Percentiles rank a stretch among this genome's conserved stretches.
phyloP scores from a whole-genome alignment of 53 echinoderm and acorn worm genomes.

The Arbacia lixula region DNA sequence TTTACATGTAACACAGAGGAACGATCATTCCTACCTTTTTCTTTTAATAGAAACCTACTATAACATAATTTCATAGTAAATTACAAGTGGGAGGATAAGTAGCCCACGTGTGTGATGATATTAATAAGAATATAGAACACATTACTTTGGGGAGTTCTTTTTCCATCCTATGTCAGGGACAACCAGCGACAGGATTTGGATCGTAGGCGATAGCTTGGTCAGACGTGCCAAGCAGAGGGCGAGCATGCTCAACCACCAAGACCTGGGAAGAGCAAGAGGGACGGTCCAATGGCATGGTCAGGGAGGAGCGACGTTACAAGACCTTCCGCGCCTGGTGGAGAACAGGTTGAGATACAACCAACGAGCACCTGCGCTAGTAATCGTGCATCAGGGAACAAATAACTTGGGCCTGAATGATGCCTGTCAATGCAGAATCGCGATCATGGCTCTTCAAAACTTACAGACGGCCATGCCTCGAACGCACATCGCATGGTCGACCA shows the following conservation, averaged over 20 bases:
- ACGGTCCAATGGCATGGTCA: slow-evolving; percentile 1
- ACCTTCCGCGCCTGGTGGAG: too few relatives aligned
- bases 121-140: too few relatives aligned
- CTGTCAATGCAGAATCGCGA: neutral
- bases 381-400: neutral
- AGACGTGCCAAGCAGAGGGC: neutral
- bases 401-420: slow-evolving; percentile 11
- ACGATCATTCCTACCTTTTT: too few relatives aligned
- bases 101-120: too few relatives aligned
- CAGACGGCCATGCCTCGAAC: neutral
- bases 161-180: neutral
- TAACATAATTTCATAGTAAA: too few relatives aligned
- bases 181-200: slow-evolving; percentile 6
- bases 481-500: slow-evolving; percentile 2
- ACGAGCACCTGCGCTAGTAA: neutral
- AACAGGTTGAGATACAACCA: too few relatives aligned
- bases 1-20: too few relatives aligned
- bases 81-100: too few relatives aligned
- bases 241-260: neutral
- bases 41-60: too few relatives aligned
- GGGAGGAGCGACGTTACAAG: too few relatives aligned
- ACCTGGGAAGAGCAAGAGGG: neutral
- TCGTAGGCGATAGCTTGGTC: slow-evolving; percentile 15
- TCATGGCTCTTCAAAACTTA: neutral
- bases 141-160: too few relatives aligned